phyloP scores from a whole-genome alignment of 2,888 invertebrate species.

The Cheilosia grossa region DNA sequence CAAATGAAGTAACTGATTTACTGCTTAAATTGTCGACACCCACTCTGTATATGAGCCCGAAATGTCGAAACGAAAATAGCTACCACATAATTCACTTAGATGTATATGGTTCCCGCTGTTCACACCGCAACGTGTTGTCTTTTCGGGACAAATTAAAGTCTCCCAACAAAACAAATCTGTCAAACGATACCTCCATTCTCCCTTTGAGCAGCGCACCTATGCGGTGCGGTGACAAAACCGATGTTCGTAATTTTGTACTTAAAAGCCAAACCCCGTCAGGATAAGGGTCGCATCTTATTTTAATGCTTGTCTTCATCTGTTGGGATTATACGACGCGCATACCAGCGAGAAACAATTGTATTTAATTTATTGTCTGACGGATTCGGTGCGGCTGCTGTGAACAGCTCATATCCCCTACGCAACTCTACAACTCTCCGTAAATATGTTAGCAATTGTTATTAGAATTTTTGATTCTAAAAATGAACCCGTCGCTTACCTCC shows the following conservation, averaged over 20 bases:
- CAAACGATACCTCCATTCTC: conserved; percentile 8
- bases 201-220: conserved; percentile 3
- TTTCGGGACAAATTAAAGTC: conserved; percentile 5
- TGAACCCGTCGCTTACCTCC: conserved; percentile 63
- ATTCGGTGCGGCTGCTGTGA: conserved; percentile 57
- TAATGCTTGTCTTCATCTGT: conserved; percentile 16
- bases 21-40: conserved; percentile 53
- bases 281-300: conserved; percentile 50
- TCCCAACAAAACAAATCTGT: neutral
- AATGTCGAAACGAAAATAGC: conserved; percentile 42
- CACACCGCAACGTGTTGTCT: conserved; percentile 19
- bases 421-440: conserved; percentile 55
- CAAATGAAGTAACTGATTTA: conserved; percentile 61
- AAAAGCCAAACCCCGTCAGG: conserved; percentile 35
- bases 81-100: conserved; percentile 54
- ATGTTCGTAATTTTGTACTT: conserved; percentile 26
- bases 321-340: conserved; percentile 8
- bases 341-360: conserved; percentile 60
- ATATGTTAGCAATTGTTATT: conserved; percentile 68
- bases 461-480: conserved; percentile 68
- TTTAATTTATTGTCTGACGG: conserved; percentile 66
- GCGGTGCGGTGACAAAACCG: conserved; percentile 29
- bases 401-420: conserved; percentile 11
- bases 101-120: conserved; percentile 19
- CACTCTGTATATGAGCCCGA: conserved; percentile 45